phyloP scores from a whole-genome alignment of 2,888 invertebrate species.

The Mythimna loreyi region DNA sequence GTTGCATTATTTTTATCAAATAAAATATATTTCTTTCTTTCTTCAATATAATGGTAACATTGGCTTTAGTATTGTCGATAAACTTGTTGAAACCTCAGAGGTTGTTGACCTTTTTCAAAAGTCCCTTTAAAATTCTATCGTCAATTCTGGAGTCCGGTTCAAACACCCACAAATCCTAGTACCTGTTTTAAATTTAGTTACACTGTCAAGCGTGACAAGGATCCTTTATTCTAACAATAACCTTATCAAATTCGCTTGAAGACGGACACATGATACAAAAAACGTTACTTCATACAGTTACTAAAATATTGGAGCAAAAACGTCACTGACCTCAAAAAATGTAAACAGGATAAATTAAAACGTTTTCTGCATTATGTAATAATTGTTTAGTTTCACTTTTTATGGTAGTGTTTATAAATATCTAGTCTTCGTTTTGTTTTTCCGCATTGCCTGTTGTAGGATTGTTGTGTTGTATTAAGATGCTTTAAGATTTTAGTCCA shows the following conservation, averaged over 20 bases:
- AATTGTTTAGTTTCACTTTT: constrained; percentile 38
- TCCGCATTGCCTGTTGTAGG: not conserved
- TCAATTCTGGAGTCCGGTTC: not conserved
- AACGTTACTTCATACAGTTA: constrained; percentile 8
- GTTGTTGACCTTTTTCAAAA: not conserved
- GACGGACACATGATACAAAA: not conserved
- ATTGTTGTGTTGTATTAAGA: not conserved
- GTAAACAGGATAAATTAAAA: constrained; percentile 54
- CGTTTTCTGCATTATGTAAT: constrained; percentile 30
- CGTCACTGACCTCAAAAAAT: constrained; percentile 35
- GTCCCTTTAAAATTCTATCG: not conserved
- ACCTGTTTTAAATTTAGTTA: not conserved
- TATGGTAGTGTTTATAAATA: not conserved
- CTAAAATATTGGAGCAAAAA: constrained; percentile 31
- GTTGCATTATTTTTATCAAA: too few relatives aligned
- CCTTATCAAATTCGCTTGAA: constrained; percentile 1
- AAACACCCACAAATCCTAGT: not conserved
- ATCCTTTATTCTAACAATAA: constrained; percentile 4
- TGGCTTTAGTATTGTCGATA: too few relatives aligned
- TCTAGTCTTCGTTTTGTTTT: constrained; percentile 18
- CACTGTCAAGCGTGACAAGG: not conserved
- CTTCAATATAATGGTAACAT: too few relatives aligned
- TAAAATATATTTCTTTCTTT: too few relatives aligned
- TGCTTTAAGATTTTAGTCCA: too few relatives aligned
- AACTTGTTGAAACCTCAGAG: not conserved